These are phyloP conservation scores for Melanotaenia boesemani DNA, from an alignment of 2,797 vertebrate species.

Conservation along the genomic window DNA sequence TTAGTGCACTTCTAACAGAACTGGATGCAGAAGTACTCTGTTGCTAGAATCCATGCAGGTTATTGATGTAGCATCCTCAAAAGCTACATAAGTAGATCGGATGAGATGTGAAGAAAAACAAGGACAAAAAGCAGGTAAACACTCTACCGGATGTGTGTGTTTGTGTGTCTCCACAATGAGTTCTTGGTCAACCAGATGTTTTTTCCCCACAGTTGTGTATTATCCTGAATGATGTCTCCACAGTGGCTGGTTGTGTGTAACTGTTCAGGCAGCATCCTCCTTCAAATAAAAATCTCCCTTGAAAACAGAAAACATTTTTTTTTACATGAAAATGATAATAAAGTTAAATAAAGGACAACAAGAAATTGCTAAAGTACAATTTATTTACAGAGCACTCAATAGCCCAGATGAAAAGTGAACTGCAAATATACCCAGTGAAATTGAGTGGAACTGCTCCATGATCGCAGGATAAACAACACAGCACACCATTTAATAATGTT, in stretches of 20 bases:
- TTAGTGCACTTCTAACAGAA: background rate
- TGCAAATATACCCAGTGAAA: slow-evolving; percentile 20
- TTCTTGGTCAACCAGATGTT: slow-evolving; percentile 44
- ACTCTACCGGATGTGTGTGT: slow-evolving; percentile 15
- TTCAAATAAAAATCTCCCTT: slow-evolving; percentile 18
- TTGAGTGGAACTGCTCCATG: slow-evolving; percentile 7
- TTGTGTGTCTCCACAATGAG: slow-evolving; percentile 21
- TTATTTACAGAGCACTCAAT: slow-evolving; percentile 27
- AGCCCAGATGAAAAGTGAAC: slow-evolving; percentile 22
- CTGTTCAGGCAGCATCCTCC: slow-evolving; percentile 46
- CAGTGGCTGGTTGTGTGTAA: slow-evolving; percentile 35
- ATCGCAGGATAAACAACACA: slow-evolving; percentile 23
- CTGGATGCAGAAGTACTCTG: background rate
- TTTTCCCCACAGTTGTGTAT: slow-evolving; percentile 43
- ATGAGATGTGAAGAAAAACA: slow-evolving; percentile 13
- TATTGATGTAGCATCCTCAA: slow-evolving; percentile 10
- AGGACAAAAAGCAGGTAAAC: slow-evolving; percentile 34
- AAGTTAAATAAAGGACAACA: slow-evolving; percentile 13
- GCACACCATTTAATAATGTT: slow-evolving; percentile 15
- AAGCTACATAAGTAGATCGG: slow-evolving; percentile 1
- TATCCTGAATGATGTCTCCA: slow-evolving; percentile 45
- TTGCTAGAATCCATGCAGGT: slow-evolving; percentile 4
- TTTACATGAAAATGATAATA: slow-evolving; percentile 15
- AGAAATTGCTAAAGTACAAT: background rate
- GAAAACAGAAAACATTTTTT: slow-evolving; percentile 11